Base-by-base conservation (phyloP, 2,797 vertebrate genomes). In the Bradypus variegatus region DNA sequence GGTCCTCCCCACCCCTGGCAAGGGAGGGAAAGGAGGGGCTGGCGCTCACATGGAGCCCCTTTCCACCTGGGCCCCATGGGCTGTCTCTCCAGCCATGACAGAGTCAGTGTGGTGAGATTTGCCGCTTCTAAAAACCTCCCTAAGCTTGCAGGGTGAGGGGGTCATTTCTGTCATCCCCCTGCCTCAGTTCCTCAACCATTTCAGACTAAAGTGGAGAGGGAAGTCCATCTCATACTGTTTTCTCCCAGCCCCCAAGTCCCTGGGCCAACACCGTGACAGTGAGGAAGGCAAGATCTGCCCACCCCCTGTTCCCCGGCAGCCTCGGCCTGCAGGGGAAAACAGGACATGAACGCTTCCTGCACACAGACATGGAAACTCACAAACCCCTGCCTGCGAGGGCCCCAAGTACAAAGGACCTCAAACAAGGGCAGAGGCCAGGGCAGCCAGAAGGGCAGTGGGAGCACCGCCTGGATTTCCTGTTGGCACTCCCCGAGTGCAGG, bases 341-440 rank as follows among this genome's bases (percentile, higher is more conserved):
- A 96, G 96, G 96, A 95, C 91, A 88, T 82, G 91, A 85, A 45
- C 65, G 27, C 86, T 96, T 96, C 95, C 95, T 95, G 95, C 90
- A 95, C 93, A 76, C 53, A 31, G 86, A 72, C 60, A 13, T 85
- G 86, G 94, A 84, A 94, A 31, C 27, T 10, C 85, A 55, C 10
- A 6, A 87, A 67, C 55, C 62, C 38, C 92, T 76, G 83, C 72
- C 82, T 88, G 48, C 8, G 64, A 90, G 48, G 73, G 73, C 73
- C 70, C 80, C 2, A 6, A 36, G 41, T 48, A 65, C 90, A 85
- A 90, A 92, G 86, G 64, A 45, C 81, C 38, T 73, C 73, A 1
- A 13, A 78, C 55, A 48, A 62, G 55, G 69, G 65, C 65, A 83
- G 88, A 78, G 60, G 72, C 53, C 81, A 36, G 70, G 45, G 45